Evolutionary conservation across 2,113 vertebrate species (phyloP).

Genomic region (Chinchilla lanigera): DNA sequence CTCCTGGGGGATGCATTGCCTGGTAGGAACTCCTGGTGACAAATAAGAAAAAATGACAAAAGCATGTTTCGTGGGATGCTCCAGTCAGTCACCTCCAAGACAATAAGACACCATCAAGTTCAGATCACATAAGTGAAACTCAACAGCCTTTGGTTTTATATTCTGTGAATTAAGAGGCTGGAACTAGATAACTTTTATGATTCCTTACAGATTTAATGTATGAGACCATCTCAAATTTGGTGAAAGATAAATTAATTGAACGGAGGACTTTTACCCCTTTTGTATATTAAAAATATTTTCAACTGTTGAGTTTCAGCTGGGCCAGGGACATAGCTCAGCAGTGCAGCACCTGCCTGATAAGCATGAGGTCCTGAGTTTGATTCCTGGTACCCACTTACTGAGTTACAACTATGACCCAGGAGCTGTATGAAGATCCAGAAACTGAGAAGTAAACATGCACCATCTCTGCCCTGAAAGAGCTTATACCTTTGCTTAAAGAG

Average conservation of each 20-base stretch:
- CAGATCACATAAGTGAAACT: background rate
- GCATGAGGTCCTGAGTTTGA: too few species aligned
- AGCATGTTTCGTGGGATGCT: background rate
- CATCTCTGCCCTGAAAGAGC: background rate
- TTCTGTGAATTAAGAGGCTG: background rate
- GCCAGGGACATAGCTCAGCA: too few species aligned
- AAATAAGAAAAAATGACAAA: background rate
- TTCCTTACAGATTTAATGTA: background rate
- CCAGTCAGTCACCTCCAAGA: background rate
- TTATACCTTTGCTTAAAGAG: background rate
- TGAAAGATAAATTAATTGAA: background rate
- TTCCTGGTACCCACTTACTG: too few species aligned
- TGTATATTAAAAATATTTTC: constrained; percentile 25
- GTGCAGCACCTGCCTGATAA: too few species aligned
- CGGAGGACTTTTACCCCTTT: background rate
- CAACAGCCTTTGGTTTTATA: background rate
- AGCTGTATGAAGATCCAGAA: background rate
- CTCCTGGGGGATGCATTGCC: background rate
- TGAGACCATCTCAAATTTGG: background rate
- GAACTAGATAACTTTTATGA: background rate
- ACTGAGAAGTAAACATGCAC: background rate
- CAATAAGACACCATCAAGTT: background rate
- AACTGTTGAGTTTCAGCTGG: background rate
- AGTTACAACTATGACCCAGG: background rate
- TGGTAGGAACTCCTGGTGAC: background rate